These are phyloP conservation scores for Catocala sponsa DNA, from an alignment of 2,888 invertebrate species.

Conservation along the genomic window DNA sequence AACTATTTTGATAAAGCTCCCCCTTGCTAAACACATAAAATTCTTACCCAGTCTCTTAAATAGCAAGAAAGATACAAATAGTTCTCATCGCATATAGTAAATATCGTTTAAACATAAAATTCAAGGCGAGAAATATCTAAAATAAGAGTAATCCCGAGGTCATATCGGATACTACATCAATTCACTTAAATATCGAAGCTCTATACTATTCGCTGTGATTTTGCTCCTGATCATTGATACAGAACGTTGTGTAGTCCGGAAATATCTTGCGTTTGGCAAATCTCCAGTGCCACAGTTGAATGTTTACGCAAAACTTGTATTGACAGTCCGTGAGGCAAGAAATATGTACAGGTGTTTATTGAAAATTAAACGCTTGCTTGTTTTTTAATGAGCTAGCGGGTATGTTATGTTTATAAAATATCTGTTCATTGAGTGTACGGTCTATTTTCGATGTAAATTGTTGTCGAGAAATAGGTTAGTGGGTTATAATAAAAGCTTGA, in stretches of 20 bases:
- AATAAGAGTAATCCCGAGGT: not conserved
- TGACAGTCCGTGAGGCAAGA: conserved; percentile 36
- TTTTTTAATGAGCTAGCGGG: not conserved
- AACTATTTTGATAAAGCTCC: too few relatives aligned
- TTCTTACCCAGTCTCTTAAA: too few relatives aligned
- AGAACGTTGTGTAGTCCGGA: conserved; percentile 41
- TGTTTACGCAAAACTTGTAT: conserved; percentile 39
- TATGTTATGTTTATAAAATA: not conserved
- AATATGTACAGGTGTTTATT: conserved; percentile 38
- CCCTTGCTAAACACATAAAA: too few relatives aligned
- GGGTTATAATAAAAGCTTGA: too few relatives aligned
- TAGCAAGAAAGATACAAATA: too few relatives aligned
- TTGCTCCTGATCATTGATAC: conserved; percentile 37
- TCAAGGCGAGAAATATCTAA: too few relatives aligned
- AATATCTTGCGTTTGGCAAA: conserved; percentile 45
- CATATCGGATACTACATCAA: conserved; percentile 3
- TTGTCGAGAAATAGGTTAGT: too few relatives aligned
- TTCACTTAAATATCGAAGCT: conserved; percentile 22
- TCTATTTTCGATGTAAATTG: too few relatives aligned
- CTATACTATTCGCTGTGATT: conserved; percentile 38
- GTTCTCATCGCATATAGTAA: too few relatives aligned
- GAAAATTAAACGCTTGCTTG: conserved; percentile 24
- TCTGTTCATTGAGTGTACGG: too few relatives aligned
- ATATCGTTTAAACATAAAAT: too few relatives aligned
- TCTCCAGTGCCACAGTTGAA: conserved; percentile 35